Percentiles rank a stretch among this genome's conserved stretches.
Conservation (phyloP, 1,140 invertebrate genomes). For the Zophobas atratus region DNA sequence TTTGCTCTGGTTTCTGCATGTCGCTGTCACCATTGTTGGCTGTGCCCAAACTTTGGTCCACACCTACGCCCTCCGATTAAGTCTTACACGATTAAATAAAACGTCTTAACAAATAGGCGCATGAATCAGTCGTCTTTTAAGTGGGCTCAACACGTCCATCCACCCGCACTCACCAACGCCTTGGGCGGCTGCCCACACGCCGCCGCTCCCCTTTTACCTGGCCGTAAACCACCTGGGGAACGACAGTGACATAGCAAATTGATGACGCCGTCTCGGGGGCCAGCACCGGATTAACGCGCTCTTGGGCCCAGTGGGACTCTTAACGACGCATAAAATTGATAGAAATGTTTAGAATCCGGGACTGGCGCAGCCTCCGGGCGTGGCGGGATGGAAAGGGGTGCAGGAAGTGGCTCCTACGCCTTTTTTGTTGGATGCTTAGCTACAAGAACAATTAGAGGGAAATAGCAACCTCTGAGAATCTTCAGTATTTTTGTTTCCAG, state of each 20-base stretch:
- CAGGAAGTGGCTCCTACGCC: too few relatives aligned
- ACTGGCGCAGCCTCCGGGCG: too few relatives aligned
- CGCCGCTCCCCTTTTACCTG: constrained; percentile 27
- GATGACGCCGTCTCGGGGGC: background rate
- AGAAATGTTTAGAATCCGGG: too few relatives aligned
- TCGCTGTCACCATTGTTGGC: constrained; percentile 21
- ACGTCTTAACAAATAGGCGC: constrained; percentile 15
- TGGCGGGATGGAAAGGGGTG: too few relatives aligned
- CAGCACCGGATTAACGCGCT: too few relatives aligned
- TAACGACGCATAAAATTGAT: too few relatives aligned
- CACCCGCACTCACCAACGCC: constrained; percentile 40
- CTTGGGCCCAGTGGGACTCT: too few relatives aligned
- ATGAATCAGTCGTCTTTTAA: constrained; percentile 23
- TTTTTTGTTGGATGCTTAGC: too few relatives aligned
- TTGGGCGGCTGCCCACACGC: constrained; percentile 7
- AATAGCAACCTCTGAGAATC: too few relatives aligned
- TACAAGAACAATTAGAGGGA: too few relatives aligned
- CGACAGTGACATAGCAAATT: constrained; percentile 13
- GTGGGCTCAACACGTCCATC: constrained; percentile 38
- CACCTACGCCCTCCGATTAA: constrained; percentile 9
- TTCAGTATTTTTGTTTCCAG: too few relatives aligned
- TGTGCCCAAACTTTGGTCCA: background rate
- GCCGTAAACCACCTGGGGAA: constrained; percentile 30
- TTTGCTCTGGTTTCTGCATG: constrained; percentile 43
- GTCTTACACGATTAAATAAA: constrained; percentile 1